These are phyloP conservation scores for Tetranychus urticae DNA, from an alignment of 1,140 invertebrate genomes.

Conservation along the genomic window DNA sequence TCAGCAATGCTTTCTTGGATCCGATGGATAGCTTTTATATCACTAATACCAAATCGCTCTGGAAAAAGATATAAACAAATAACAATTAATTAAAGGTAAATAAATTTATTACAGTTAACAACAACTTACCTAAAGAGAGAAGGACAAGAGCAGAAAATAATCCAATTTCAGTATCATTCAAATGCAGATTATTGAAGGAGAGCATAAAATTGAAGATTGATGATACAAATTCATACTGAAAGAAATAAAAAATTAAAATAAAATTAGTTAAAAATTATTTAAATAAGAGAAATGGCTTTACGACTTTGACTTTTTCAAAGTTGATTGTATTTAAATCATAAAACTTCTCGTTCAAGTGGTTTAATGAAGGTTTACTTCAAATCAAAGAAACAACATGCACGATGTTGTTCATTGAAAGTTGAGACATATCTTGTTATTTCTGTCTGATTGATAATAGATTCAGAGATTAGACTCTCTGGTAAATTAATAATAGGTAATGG, in stretches of 20 bases:
- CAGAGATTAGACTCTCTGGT: no score
- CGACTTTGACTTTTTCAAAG: no score
- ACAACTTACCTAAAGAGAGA: constrained; percentile 35
- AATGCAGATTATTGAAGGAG: constrained; percentile 36
- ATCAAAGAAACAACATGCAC: no score
- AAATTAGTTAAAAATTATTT: no score
- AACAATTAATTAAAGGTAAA: not conserved
- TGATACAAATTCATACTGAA: constrained; percentile 42
- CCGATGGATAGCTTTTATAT: constrained; percentile 49
- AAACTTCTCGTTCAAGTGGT: no score
- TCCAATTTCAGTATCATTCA: constrained; percentile 72
- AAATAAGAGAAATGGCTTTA: no score
- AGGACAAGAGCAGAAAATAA: constrained; percentile 66
- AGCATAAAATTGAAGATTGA: constrained; percentile 30
- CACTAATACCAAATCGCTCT: constrained; percentile 43
- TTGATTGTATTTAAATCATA: no score
- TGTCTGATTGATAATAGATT: no score
- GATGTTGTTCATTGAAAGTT: no score
- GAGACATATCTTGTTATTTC: no score
- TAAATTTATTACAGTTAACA: not conserved
- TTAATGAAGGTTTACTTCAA: no score
- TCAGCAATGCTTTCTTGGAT: constrained; percentile 61
- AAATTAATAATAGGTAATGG: no score
- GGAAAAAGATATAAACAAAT: not conserved
- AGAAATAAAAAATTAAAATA: not conserved